A percentile compares a stretch with the other conserved stretches of the same genome.
Evolutionary conservation across 1,140 invertebrate species (phyloP).

Genomic region (Brachionus rubens): DNA sequence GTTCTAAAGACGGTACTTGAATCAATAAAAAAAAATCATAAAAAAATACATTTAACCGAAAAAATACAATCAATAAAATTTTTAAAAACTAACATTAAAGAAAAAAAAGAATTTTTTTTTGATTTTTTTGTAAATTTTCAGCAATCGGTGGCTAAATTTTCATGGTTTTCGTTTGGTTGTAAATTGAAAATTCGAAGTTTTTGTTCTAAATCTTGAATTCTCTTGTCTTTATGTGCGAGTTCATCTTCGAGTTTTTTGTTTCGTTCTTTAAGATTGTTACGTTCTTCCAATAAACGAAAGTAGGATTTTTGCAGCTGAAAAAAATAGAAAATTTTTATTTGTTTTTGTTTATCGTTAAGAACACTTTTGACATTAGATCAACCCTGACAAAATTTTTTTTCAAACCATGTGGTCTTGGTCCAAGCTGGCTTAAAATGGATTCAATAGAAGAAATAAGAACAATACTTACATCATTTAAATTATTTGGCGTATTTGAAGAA

Average conservation of each 20-base stretch:
- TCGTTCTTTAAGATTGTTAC: slow-evolving; percentile 14
- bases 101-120: too few species aligned
- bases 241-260: slow-evolving; percentile 44
- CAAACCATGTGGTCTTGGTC: too few species aligned
- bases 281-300: slow-evolving; percentile 39
- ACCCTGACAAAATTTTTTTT: neutral
- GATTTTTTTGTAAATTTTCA: neutral
- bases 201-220: neutral
- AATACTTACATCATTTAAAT: slow-evolving; percentile 40
- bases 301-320: slow-evolving; percentile 41
- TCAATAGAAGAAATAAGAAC: neutral
- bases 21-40: too few species aligned
- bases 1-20: too few species aligned
- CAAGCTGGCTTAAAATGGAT: neutral
- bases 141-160: slow-evolving; percentile 28
- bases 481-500: neutral
- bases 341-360: neutral
- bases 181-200: slow-evolving; percentile 23
- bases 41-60: too few species aligned
- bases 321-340: slow-evolving; percentile 1
- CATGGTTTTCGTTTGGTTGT: neutral
- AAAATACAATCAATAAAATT: too few species aligned
- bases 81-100: too few species aligned
- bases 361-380: neutral
- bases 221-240: neutral